These are phyloP conservation scores for Psephotus haematonotus DNA, from an alignment of 2,113 vertebrate species.

Conservation along the genomic window DNA sequence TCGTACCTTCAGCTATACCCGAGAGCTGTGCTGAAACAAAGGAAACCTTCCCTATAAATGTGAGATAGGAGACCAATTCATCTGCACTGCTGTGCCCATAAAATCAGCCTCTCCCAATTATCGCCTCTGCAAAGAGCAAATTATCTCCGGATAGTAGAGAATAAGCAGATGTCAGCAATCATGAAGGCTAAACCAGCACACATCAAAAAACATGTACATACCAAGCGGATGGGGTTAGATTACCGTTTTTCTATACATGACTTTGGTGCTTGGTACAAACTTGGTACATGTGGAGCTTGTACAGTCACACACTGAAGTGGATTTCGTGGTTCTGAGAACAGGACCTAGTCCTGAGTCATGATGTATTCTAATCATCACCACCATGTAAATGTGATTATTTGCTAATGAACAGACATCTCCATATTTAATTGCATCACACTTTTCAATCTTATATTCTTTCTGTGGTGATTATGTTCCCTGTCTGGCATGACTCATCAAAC, in stretches of 20 bases:
- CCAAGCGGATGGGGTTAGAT: neutral
- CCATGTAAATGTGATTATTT: neutral
- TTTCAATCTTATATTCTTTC: neutral
- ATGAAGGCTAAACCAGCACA: neutral
- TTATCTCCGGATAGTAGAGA: neutral
- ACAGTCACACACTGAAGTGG: neutral
- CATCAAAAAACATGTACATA: neutral
- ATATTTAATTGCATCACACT: neutral
- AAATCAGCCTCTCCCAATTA: conserved; percentile 17
- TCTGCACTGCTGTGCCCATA: neutral
- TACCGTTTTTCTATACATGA: neutral
- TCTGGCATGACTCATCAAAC: neutral
- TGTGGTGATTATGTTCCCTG: neutral
- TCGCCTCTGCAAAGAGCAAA: neutral
- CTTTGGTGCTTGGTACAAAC: neutral
- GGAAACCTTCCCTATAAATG: neutral
- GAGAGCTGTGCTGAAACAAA: neutral
- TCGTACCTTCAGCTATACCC: neutral
- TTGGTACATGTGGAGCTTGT: neutral
- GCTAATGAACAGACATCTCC: neutral
- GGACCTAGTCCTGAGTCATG: neutral
- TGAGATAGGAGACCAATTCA: neutral
- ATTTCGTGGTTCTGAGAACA: neutral
- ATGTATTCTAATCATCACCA: neutral
- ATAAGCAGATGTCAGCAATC: neutral